phyloP scores from a whole-genome alignment of 2,888 invertebrate genomes.

The Xestia rhomboidea region DNA sequence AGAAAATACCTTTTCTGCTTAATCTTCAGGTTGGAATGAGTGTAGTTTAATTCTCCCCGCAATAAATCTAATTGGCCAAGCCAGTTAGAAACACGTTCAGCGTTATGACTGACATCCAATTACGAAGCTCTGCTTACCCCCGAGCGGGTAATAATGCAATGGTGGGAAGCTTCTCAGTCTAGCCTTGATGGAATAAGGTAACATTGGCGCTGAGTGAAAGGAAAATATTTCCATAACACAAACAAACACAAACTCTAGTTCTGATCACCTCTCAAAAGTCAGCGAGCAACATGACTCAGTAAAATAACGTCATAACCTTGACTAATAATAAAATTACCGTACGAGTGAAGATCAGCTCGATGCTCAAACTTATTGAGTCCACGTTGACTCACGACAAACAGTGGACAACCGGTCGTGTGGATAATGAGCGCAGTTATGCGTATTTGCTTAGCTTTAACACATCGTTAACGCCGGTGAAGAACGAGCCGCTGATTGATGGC shows the following conservation, averaged over 20 bases:
- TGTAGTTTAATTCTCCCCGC: conserved; percentile 3
- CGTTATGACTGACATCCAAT: conserved; percentile 45
- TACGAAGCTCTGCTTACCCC: conserved; percentile 39
- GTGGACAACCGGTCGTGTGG: conserved; percentile 38
- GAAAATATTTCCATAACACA: not conserved
- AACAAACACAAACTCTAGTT: not conserved
- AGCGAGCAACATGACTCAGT: not conserved
- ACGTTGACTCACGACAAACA: conserved; percentile 37
- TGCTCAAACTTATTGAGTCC: conserved; percentile 36
- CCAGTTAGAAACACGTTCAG: conserved; percentile 29
- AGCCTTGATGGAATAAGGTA: not conserved
- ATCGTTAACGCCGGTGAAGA: conserved; percentile 56
- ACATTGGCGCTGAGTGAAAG: not conserved
- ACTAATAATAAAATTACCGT: conserved; percentile 17
- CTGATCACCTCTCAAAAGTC: not conserved
- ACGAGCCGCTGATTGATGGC: conserved; percentile 46
- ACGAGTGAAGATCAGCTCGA: conserved; percentile 6
- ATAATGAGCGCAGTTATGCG: conserved; percentile 47
- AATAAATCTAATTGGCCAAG: conserved; percentile 18
- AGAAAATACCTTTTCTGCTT: not conserved
- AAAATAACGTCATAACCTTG: conserved; percentile 17
- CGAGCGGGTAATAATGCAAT: conserved; percentile 6
- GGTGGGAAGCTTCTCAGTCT: not conserved
- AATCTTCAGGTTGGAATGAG: not conserved
- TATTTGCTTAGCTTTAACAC: conserved; percentile 60